Evolutionary conservation across 2,888 invertebrate species (phyloP).

Genomic region (Quadroppia sp.): DNA sequence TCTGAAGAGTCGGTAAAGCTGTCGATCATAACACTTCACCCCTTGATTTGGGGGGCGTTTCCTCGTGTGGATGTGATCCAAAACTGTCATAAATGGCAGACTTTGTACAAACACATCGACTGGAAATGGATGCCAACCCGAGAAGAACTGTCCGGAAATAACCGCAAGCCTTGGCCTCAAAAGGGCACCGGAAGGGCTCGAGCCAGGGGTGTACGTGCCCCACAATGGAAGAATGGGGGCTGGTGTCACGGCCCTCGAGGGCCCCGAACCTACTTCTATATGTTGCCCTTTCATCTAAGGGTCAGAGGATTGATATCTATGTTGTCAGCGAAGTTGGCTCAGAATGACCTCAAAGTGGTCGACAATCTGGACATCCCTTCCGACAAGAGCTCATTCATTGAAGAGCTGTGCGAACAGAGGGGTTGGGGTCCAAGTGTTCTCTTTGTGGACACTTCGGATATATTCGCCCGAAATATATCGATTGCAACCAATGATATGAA

Average conservation of each 20-base stretch:
- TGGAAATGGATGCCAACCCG: slow-evolving; percentile 72
- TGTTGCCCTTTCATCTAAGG: slow-evolving; percentile 75
- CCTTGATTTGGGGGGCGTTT: slow-evolving; percentile 56
- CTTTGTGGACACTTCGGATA: slow-evolving; percentile 82
- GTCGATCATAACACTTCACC: slow-evolving; percentile 84
- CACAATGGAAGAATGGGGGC: slow-evolving; percentile 72
- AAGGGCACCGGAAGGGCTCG: slow-evolving; percentile 86
- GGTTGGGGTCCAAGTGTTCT: slow-evolving; percentile 96
- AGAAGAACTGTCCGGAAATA: slow-evolving; percentile 82
- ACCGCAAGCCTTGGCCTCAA: slow-evolving; percentile 93
- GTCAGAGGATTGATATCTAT: slow-evolving; percentile 75
- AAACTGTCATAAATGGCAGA: slow-evolving; percentile 81
- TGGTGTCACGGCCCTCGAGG: slow-evolving; percentile 83
- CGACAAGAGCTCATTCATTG: slow-evolving; percentile 66
- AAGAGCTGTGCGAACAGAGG: slow-evolving; percentile 72
- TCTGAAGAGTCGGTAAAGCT: slow-evolving; percentile 63
- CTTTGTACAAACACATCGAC: slow-evolving; percentile 70
- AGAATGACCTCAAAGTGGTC: slow-evolving; percentile 87
- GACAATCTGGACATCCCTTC: slow-evolving; percentile 77
- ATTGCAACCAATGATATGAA: slow-evolving; percentile 71
- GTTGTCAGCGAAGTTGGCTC: slow-evolving; percentile 84
- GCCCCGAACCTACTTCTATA: slow-evolving; percentile 84
- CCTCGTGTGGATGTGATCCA: slow-evolving; percentile 71
- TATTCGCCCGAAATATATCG: slow-evolving; percentile 81
- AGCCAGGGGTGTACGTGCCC: slow-evolving; percentile 87